A percentile compares a stretch with the other conserved stretches of the same genome.
Evolutionary conservation across 2,797 vertebrate species (phyloP).

Genomic region (Ceryle rudis): DNA sequence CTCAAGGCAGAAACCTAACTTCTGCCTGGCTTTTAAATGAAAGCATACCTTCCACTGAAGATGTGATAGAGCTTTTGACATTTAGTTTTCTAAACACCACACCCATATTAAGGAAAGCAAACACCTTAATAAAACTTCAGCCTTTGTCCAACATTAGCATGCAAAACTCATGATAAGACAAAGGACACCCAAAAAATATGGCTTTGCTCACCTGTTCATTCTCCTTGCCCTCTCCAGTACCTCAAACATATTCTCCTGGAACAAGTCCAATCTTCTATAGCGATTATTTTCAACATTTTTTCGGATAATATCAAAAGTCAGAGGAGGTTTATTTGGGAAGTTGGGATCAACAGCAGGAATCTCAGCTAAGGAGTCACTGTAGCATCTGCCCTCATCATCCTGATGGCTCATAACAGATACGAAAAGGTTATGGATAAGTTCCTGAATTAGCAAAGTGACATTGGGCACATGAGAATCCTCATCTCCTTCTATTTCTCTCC

Average conservation of each 20-base stretch:
- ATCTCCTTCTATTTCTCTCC: conserved; percentile 93
- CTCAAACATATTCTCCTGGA: conserved; percentile 99
- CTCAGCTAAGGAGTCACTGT: conserved; percentile 97
- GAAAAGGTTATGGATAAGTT: conserved; percentile 97
- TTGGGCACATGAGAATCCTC: conserved; percentile 94
- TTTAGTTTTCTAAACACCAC: not conserved
- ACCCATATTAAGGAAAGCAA: not conserved
- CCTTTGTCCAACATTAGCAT: not conserved
- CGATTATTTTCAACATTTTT: conserved; percentile 92
- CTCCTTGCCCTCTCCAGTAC: conserved; percentile 94
- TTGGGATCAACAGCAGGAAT: conserved; percentile 90
- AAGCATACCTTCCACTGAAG: not conserved
- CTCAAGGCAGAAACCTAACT: not conserved
- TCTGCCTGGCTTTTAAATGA: not conserved
- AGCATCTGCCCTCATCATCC: conserved; percentile 97
- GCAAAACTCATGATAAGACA: not conserved
- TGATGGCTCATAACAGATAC: conserved; percentile 97
- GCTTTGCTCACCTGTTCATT: conserved; percentile 88
- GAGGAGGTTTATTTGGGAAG: conserved; percentile 86
- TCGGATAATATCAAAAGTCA: conserved; percentile 95
- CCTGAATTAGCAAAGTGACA: conserved; percentile 94
- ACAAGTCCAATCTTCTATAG: conserved; percentile 93
- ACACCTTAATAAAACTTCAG: not conserved
- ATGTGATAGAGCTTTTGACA: not conserved
- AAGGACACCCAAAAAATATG: not conserved